Percentiles rank a stretch among this genome's conserved stretches.
Conservation (phyloP, 2,113 vertebrate species). For the Lates calcarifer region DNA sequence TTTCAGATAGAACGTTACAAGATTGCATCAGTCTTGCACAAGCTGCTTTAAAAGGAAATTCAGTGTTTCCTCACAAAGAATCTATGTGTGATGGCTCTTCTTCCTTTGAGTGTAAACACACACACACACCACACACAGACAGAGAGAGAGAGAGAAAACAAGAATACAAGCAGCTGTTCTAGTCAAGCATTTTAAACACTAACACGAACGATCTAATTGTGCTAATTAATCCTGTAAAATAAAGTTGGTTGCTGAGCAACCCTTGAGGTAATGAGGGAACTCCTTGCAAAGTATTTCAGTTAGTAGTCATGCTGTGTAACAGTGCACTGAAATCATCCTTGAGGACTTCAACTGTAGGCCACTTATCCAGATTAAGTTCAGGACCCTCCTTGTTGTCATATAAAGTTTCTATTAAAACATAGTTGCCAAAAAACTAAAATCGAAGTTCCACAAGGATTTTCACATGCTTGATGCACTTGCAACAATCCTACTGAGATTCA, state of each 20-base stretch:
- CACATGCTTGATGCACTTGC: too few relatives aligned
- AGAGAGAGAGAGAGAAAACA: too few relatives aligned
- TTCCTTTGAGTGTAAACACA: background rate
- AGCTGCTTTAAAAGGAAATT: constrained; percentile 17
- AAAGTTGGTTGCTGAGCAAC: background rate
- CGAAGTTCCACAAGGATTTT: background rate
- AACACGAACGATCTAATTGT: background rate
- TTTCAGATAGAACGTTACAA: constrained; percentile 21
- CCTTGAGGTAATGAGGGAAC: background rate
- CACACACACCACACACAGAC: too few relatives aligned
- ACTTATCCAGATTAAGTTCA: too few relatives aligned
- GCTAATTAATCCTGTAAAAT: background rate
- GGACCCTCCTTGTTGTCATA: too few relatives aligned
- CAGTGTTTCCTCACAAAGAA: constrained; percentile 22
- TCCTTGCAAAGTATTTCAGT: background rate
- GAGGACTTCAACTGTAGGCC: background rate
- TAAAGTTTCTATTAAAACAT: too few relatives aligned
- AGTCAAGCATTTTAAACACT: background rate
- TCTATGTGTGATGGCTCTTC: background rate
- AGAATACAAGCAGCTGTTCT: background rate
- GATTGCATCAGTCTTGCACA: constrained; percentile 54
- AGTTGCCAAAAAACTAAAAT: background rate
- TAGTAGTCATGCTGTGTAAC: background rate
- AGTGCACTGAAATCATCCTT: background rate
- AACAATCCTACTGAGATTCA: background rate